Base-by-base conservation (phyloP, 92 coral and sea anemone genomes). In the Scolanthus callimorphus region DNA sequence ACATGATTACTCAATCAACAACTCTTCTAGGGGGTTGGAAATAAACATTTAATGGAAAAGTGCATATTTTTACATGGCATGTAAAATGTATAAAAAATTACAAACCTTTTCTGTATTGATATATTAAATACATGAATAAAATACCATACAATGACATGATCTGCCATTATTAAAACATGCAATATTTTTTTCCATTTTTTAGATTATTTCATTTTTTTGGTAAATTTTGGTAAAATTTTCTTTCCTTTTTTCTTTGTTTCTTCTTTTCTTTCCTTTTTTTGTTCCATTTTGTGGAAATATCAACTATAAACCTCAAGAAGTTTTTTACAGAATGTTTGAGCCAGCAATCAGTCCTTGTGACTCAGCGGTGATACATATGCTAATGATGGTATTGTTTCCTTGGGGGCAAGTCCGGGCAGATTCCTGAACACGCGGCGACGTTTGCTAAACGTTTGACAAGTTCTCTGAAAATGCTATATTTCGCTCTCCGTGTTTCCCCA, bases 231-330 rank as follows among this genome's bases (percentile, higher is more conserved):
- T 6, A n/a, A n/a, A 34, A 34, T 34, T 34, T 34, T 34, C 15
- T 46, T 46, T 46, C 52, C 17, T 46, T 46, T 11, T 46, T 46
- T 46, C 17, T 46, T 46, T 46, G 4, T 19, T 46, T 46, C 15
- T 34, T 34, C 6, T 34, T 6, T 6, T 15, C 9, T 34, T 34
- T 34, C 15, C 15, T 34, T 34, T 34, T 34, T 15, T 34, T 34
- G 43, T 6, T 34, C 43, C 15, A 6, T 34, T 34, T 34, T 34
- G 6, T 34, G n/a, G n/a, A n/a, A n/a, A n/a, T n/a, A n/a, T n/a
- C n/a, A n/a, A n/a, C n/a, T n/a, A n/a, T n/a, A n/a, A n/a, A 6
- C 43, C 43, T 34, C 43, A 15, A 34, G 43, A 34, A 6, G 6
- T 34, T 34, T 34, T 34, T 34, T 6, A n/a, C n/a, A n/a, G n/a